Evolutionary conservation across 2,113 vertebrate species (phyloP).

Genomic region (Benitochromis conjunctus): DNA sequence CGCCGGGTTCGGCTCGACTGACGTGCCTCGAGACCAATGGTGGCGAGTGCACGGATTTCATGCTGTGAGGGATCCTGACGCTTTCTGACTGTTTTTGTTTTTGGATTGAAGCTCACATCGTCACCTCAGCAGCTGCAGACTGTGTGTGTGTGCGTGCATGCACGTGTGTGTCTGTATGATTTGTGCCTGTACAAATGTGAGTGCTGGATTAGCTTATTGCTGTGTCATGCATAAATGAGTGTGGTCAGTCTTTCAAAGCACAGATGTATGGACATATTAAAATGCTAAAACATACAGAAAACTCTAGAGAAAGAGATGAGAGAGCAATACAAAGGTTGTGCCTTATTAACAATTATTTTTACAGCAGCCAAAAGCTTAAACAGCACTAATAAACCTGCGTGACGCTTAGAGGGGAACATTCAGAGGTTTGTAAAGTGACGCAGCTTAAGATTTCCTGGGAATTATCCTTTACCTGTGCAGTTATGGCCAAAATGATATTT

Average conservation of each 20-base stretch:
- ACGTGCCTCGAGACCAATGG: not conserved
- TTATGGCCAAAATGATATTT: rapidly evolving
- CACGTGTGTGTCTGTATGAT: not conserved
- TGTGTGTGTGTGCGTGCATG: not conserved
- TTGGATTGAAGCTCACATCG: not conserved
- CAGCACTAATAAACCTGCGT: rapidly evolving
- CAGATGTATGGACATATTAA: rapidly evolving
- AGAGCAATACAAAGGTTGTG: not conserved
- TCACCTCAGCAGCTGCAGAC: not conserved
- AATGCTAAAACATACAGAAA: not conserved
- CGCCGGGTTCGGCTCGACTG: not conserved
- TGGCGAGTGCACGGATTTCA: not conserved
- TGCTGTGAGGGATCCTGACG: not conserved
- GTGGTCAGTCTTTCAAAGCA: rapidly evolving
- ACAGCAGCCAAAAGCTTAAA: not conserved
- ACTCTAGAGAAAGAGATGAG: not conserved
- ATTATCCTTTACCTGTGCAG: rapidly evolving
- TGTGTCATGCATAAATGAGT: not conserved
- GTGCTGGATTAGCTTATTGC: not conserved
- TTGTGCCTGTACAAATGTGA: rapidly evolving
- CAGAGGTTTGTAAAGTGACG: too few species aligned
- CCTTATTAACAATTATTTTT: not conserved
- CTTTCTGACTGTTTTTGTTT: not conserved
- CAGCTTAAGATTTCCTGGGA: not conserved
- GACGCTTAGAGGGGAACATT: not conserved